Evolutionary conservation across 2,888 invertebrate genomes (phyloP).

Genomic region (Alsophila aescularia): DNA sequence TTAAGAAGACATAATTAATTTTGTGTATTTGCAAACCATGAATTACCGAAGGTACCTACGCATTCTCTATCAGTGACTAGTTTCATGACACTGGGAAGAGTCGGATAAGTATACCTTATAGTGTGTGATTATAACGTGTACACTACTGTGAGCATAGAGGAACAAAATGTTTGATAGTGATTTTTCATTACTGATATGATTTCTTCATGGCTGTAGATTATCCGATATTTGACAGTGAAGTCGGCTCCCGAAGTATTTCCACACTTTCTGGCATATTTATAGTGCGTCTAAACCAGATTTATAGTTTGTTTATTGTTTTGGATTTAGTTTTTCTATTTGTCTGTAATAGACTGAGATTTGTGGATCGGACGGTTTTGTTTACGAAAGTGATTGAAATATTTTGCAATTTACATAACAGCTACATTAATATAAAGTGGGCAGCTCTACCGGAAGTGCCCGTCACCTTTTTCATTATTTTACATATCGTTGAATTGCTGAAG

Average conservation of each 20-base stretch:
- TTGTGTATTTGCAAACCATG: constrained; percentile 18
- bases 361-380: constrained; percentile 35
- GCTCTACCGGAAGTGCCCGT: constrained; percentile 15
- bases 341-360: constrained; percentile 43
- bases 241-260: constrained; percentile 43
- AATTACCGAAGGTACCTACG: not conserved
- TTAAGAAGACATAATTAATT: constrained; percentile 22
- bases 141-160: no score
- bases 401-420: constrained; percentile 21
- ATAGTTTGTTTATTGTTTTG: constrained; percentile 64
- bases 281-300: constrained; percentile 56
- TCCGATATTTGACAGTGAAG: no score
- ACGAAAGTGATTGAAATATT: constrained; percentile 25
- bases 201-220: no score
- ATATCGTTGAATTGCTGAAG: constrained; percentile 11
- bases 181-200: no score
- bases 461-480: constrained; percentile 12
- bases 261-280: constrained; percentile 57
- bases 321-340: constrained; percentile 46
- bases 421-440: constrained; percentile 11
- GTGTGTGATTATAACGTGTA: not conserved
- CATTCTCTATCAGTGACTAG: not conserved
- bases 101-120: not conserved
- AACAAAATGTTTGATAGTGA: no score
- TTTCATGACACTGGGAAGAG: constrained; percentile 4